These are phyloP conservation scores for Mythimna vitellina DNA, from an alignment of 2,888 invertebrate genomes.

Conservation along the genomic window DNA sequence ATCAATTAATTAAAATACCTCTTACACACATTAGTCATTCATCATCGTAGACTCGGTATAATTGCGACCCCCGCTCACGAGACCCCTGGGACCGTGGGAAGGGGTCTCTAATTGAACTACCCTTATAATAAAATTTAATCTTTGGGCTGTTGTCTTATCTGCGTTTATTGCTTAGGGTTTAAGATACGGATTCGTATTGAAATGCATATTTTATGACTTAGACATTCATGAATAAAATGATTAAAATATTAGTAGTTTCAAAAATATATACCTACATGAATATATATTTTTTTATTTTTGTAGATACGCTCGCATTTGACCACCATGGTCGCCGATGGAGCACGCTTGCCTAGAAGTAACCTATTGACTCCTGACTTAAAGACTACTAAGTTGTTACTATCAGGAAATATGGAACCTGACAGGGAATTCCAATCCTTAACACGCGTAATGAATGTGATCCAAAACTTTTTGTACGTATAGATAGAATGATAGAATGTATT, in stretches of 20 bases:
- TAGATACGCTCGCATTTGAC: too few species aligned
- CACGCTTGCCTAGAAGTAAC: too few species aligned
- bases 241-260: not conserved
- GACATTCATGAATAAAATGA: not conserved
- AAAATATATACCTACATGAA: too few species aligned
- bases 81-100: conserved; percentile 54
- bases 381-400: too few species aligned
- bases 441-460: too few species aligned
- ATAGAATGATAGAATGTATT: too few species aligned
- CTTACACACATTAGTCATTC: conserved; percentile 53
- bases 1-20: conserved; percentile 67
- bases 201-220: conserved; percentile 20
- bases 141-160: conserved; percentile 60
- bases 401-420: too few species aligned
- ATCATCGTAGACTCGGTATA: conserved; percentile 60
- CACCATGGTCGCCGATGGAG: too few species aligned
- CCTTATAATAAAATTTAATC: conserved; percentile 71
- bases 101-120: conserved; percentile 62
- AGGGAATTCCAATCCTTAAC: too few species aligned
- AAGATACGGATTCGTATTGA: conserved; percentile 49
- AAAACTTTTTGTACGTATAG: too few species aligned
- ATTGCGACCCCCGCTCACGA: conserved; percentile 61
- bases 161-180: conserved; percentile 65
- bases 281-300: too few species aligned
- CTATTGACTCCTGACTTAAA: too few species aligned